Percentiles rank a stretch among this genome's conserved stretches.
Evolutionary conservation across 2,113 vertebrate genomes (phyloP).

Genomic region (Larimichthys crocea): DNA sequence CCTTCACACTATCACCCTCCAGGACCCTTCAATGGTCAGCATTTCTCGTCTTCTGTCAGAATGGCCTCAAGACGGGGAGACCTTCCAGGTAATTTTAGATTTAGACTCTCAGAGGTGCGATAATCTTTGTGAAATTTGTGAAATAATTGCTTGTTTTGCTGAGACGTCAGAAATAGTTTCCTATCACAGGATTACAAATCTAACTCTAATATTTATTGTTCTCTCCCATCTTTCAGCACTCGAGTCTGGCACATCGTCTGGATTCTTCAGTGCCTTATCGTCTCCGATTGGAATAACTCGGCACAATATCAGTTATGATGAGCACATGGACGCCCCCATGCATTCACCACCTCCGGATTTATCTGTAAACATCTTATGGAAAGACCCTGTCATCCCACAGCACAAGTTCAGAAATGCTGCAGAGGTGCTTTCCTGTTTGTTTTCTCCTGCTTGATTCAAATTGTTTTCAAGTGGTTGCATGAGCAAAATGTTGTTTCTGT

Average conservation of each 20-base stretch:
- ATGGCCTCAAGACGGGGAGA: constrained; percentile 76
- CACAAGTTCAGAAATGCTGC: constrained; percentile 88
- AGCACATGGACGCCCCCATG: constrained; percentile 89
- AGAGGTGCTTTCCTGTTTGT: constrained; percentile 81
- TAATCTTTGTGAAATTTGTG: background rate
- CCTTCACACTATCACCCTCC: background rate
- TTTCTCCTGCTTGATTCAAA: background rate
- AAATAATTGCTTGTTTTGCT: background rate
- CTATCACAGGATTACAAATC: background rate
- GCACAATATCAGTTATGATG: constrained; percentile 90
- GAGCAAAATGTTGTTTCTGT: constrained; percentile 5
- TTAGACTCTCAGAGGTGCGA: background rate
- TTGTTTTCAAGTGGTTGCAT: background rate
- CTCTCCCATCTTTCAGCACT: constrained; percentile 59
- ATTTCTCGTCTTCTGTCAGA: constrained; percentile 22
- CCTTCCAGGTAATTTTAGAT: constrained; percentile 73
- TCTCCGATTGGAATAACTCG: constrained; percentile 87
- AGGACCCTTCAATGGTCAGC: constrained; percentile 5
- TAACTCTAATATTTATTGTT: background rate
- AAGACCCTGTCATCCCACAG: constrained; percentile 90
- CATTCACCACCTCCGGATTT: constrained; percentile 90
- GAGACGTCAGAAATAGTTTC: background rate
- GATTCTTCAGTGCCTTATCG: constrained; percentile 85
- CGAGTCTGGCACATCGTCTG: constrained; percentile 69
- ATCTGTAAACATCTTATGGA: constrained; percentile 86